Percentiles rank a stretch among this genome's conserved stretches.
phyloP scores from a whole-genome alignment of 2,888 invertebrate genomes.

The Unio delphinus region DNA sequence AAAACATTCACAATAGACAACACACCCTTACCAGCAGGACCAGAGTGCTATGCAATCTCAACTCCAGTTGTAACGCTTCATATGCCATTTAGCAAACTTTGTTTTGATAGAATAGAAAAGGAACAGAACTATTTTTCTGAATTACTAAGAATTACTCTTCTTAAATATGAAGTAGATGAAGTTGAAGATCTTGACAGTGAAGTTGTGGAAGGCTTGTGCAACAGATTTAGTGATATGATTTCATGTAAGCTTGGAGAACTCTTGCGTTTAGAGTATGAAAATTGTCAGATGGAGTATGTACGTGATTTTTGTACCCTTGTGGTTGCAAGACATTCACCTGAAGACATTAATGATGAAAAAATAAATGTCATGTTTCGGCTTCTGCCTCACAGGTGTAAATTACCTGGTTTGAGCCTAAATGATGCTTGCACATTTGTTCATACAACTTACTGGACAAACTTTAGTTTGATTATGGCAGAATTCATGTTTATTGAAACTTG shows the following conservation, averaged over 20 bases:
- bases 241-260: too few species aligned
- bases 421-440: not conserved
- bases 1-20: conserved; percentile 15
- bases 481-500: conserved; percentile 10
- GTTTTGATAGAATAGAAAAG: conserved; percentile 24
- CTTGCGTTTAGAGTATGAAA: too few species aligned
- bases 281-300: too few species aligned
- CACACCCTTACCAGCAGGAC: conserved; percentile 25
- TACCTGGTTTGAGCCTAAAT: not conserved
- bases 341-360: not conserved
- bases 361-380: conserved; percentile 8
- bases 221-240: too few species aligned
- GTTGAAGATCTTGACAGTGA: conserved; percentile 31
- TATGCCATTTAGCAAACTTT: conserved; percentile 31
- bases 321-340: too few species aligned
- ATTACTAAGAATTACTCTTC: conserved; percentile 15
- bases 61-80: conserved; percentile 11
- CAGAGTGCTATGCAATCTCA: conserved; percentile 33
- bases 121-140: conserved; percentile 29
- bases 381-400: conserved; percentile 8
- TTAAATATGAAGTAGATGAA: conserved; percentile 25
- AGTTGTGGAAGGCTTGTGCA: conserved; percentile 5
- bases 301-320: conserved; percentile 9
- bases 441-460: conserved; percentile 11
- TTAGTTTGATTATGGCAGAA: conserved; percentile 9